Evolutionary conservation across 2,888 invertebrate genomes (phyloP).

Genomic region (Urechis unicinctus): DNA sequence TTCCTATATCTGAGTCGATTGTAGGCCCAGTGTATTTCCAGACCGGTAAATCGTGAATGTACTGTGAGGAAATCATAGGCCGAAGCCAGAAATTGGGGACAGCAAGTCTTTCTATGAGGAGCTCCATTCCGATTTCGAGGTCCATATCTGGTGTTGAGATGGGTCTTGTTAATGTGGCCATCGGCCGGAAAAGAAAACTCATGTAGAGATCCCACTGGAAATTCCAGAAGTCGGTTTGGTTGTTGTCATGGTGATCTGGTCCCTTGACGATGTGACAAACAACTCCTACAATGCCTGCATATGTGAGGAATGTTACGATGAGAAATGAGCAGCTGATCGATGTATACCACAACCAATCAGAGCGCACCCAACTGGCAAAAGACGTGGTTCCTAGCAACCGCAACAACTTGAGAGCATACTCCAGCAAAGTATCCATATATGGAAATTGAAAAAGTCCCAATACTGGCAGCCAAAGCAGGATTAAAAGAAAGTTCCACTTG

Average conservation of each 20-base stretch:
- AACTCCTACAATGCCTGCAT: conserved; percentile 24
- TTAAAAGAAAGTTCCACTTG: conserved; percentile 52
- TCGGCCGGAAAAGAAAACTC: conserved; percentile 40
- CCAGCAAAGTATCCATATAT: conserved; percentile 39
- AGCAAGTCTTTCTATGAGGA: conserved; percentile 50
- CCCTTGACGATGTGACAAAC: conserved; percentile 8
- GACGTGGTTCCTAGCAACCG: conserved; percentile 43
- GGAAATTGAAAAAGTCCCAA: conserved; percentile 51
- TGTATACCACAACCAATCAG: conserved; percentile 33
- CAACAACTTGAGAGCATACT: conserved; percentile 36
- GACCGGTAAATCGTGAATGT: conserved; percentile 53
- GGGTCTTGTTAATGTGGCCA: conserved; percentile 30
- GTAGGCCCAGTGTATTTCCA: conserved; percentile 43
- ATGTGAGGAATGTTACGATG: conserved; percentile 34
- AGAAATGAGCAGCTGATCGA: conserved; percentile 20
- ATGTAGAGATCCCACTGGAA: conserved; percentile 43
- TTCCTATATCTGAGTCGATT: conserved; percentile 16
- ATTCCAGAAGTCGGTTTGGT: conserved; percentile 32
- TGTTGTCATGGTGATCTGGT: not conserved
- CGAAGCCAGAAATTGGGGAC: conserved; percentile 53
- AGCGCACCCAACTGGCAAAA: conserved; percentile 31
- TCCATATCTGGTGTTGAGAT: conserved; percentile 34
- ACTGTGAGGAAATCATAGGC: conserved; percentile 51
- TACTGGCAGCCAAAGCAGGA: conserved; percentile 51
- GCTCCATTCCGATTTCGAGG: conserved; percentile 44